A percentile compares a stretch with the other conserved stretches of the same genome.
Evolutionary conservation across 1,140 invertebrate species (phyloP).

Genomic region (Cotesia glomerata): DNA sequence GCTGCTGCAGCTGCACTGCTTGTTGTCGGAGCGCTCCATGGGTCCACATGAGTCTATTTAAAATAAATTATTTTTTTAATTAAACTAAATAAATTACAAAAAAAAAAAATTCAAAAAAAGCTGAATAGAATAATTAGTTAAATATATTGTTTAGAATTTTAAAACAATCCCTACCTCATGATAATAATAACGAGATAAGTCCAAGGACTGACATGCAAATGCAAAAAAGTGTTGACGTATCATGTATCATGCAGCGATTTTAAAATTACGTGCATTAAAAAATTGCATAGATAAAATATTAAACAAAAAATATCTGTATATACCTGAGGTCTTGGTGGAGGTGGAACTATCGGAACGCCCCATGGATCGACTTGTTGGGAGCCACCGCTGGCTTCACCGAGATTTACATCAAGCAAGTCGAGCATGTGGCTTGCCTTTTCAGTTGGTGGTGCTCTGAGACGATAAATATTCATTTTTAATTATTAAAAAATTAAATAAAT

Average conservation of each 20-base stretch:
- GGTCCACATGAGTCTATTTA: conserved; percentile 61
- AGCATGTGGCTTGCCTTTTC: conserved; percentile 75
- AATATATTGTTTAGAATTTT: not conserved
- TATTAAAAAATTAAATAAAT: not conserved
- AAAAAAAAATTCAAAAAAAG: not conserved
- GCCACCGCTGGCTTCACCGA: conserved; percentile 67
- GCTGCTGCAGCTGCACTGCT: conserved; percentile 54
- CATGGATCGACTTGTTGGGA: conserved; percentile 70
- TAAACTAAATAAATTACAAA: not conserved
- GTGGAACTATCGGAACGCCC: conserved; percentile 69
- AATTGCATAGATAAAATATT: conserved; percentile 26
- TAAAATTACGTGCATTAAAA: conserved; percentile 18
- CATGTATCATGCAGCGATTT: conserved; percentile 51
- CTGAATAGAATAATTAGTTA: not conserved
- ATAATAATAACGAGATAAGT: conserved; percentile 50
- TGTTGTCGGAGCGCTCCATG: conserved; percentile 63
- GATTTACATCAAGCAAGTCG: conserved; percentile 82
- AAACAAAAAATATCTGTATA: conserved; percentile 29
- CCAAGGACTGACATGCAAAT: conserved; percentile 54
- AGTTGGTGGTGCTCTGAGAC: conserved; percentile 51
- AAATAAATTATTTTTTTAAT: not conserved
- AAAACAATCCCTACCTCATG: conserved; percentile 43
- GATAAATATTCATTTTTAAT: not conserved
- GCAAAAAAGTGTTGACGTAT: conserved; percentile 41
- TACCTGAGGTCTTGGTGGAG: conserved; percentile 63